phyloP scores from a whole-genome alignment of 1,140 invertebrate species.

The Drosophila subpulchrella region DNA sequence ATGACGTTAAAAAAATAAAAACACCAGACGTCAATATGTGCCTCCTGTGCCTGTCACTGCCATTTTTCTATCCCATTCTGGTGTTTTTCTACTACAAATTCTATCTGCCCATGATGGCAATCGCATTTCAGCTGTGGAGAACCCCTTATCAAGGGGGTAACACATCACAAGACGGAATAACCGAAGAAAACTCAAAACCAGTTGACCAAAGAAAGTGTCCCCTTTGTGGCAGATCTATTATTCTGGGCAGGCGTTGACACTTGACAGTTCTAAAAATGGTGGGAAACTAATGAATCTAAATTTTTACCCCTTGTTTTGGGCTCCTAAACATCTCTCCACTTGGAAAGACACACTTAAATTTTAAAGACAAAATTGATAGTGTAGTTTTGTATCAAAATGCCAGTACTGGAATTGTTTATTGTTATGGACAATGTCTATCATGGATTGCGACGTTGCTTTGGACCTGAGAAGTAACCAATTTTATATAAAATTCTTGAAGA shows the following conservation, averaged over 20 bases:
- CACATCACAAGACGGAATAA: background rate
- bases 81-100: background rate
- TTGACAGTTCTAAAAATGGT: slow-evolving; percentile 2
- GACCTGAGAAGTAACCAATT: slow-evolving; percentile 4
- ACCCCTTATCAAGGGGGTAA: background rate
- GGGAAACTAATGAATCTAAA: background rate
- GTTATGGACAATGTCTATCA: slow-evolving; percentile 12
- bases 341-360: slow-evolving; percentile 1
- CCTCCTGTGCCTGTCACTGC: background rate
- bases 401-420: slow-evolving; percentile 24
- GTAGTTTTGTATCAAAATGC: slow-evolving; percentile 4
- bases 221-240: background rate
- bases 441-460: slow-evolving; percentile 3
- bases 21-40: background rate
- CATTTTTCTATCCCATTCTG: background rate
- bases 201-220: background rate
- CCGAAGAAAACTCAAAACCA: background rate
- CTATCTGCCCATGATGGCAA: background rate
- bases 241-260: background rate
- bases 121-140: background rate
- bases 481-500: too few relatives aligned
- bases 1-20: background rate
- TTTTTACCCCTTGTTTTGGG: background rate
- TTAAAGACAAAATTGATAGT: slow-evolving; percentile 17
- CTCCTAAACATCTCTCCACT: slow-evolving; percentile 1